Percentiles rank a stretch among this genome's conserved stretches.
phyloP scores from a whole-genome alignment of 2,888 invertebrate species.

The Onthophagus sagittarius region DNA sequence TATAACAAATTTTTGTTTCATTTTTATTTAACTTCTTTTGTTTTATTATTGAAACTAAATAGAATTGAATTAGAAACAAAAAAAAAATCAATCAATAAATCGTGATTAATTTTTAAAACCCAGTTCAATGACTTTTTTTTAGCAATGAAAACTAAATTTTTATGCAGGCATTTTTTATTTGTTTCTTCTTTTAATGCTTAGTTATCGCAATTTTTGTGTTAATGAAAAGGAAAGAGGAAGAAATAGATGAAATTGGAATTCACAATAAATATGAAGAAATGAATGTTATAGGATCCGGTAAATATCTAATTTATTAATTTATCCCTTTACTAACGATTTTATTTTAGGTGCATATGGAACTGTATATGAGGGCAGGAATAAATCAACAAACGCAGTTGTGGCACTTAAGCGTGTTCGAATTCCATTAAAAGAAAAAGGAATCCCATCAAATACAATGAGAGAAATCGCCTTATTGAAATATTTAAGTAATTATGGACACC shows the following conservation, averaged over 20 bases:
- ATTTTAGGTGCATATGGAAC: constrained; percentile 89
- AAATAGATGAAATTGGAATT: constrained; percentile 16
- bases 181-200: neutral
- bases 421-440: constrained; percentile 84
- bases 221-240: constrained; percentile 5
- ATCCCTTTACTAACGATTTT: neutral
- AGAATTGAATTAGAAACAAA: neutral
- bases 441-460: constrained; percentile 87
- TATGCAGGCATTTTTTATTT: neutral
- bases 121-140: neutral
- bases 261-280: constrained; percentile 62
- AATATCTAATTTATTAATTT: constrained; percentile 23
- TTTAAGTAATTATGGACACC: constrained; percentile 84
- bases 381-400: constrained; percentile 74
- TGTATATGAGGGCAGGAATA: constrained; percentile 87
- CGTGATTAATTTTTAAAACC: neutral
- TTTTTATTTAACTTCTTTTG: too few species aligned
- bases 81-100: neutral
- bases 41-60: neutral
- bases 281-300: constrained; percentile 72
- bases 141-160: neutral
- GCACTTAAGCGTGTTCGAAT: constrained; percentile 93
- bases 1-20: neutral
- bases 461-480: constrained; percentile 90
- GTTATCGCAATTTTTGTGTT: neutral